Percentiles rank a stretch among this genome's conserved stretches.
Evolutionary conservation across 2,888 invertebrate genomes (phyloP).

Genomic region (Psococerastis gibbosa): DNA sequence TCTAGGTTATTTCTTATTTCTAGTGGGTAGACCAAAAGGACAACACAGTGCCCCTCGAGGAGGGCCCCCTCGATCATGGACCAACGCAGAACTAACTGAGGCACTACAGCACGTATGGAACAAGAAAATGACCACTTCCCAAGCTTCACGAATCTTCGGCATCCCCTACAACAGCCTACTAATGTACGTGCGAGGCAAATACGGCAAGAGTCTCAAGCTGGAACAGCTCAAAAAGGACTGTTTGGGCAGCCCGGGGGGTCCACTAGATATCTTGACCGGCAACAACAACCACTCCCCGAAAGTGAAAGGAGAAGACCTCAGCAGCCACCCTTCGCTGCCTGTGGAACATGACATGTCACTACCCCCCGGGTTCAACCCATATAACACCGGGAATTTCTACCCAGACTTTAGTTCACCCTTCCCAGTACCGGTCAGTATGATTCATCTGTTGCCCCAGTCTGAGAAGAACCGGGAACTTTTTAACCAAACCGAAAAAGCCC

Average conservation of each 20-base stretch:
- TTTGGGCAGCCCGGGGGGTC: conserved; percentile 50
- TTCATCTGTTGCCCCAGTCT: conserved; percentile 60
- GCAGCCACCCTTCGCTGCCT: conserved; percentile 3
- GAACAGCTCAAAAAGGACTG: conserved; percentile 78
- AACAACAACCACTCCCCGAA: conserved; percentile 30
- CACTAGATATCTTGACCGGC: conserved; percentile 40
- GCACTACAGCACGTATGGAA: conserved; percentile 89
- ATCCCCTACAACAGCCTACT: conserved; percentile 84
- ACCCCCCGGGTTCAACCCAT: conserved; percentile 46
- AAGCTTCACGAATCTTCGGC: conserved; percentile 76
- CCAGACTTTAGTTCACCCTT: conserved; percentile 63
- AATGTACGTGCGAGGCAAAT: conserved; percentile 84
- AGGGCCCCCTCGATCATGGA: conserved; percentile 82
- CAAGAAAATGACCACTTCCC: conserved; percentile 85
- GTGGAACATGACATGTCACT: conserved; percentile 10
- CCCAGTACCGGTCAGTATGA: conserved; percentile 68
- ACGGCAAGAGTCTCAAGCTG: conserved; percentile 77
- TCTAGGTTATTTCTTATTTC: too few species aligned
- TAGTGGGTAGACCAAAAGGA: conserved; percentile 69
- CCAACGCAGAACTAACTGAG: conserved; percentile 76
- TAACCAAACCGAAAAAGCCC: conserved; percentile 10
- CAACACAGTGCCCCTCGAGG: conserved; percentile 82
- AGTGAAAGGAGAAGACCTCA: conserved; percentile 18
- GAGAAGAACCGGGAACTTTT: conserved; percentile 44
- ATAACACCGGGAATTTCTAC: conserved; percentile 46